Conservation (phyloP, 2,888 invertebrate genomes). For the Pyralis farinalis region DNA sequence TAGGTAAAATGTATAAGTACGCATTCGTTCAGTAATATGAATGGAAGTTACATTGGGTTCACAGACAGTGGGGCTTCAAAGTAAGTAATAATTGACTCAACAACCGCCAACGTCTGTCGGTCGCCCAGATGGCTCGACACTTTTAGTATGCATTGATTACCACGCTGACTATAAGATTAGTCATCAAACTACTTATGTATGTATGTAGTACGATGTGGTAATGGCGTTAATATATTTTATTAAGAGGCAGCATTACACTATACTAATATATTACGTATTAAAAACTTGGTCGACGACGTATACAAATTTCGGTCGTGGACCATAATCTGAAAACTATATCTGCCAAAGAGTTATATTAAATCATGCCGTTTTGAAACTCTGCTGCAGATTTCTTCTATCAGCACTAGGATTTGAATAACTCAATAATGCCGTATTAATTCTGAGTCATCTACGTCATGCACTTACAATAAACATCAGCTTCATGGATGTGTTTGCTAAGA, state of each 20-base stretch:
- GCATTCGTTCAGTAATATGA: conserved; percentile 35
- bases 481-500: no score
- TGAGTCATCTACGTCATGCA: no score
- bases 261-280: no score
- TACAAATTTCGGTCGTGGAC: no score
- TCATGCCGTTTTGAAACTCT: no score
- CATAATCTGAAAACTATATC: no score
- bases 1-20: conserved; percentile 5
- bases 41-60: conserved; percentile 56
- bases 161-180: conserved; percentile 13
- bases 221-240: conserved; percentile 10
- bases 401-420: no score
- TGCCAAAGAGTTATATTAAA: no score
- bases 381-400: no score
- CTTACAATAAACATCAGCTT: no score
- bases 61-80: conserved; percentile 47
- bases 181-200: conserved; percentile 16
- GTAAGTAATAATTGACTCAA: conserved; percentile 62
- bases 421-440: no score
- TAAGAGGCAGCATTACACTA: conserved; percentile 1
- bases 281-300: no score
- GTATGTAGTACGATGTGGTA: not conserved
- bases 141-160: conserved; percentile 23
- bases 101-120: conserved; percentile 46
- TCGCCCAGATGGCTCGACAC: conserved; percentile 52